Evolutionary conservation across 1,140 invertebrate genomes (phyloP), one percentile per base, ranked within the genome.

Genomic region (Diuraphis noxia): DNA sequence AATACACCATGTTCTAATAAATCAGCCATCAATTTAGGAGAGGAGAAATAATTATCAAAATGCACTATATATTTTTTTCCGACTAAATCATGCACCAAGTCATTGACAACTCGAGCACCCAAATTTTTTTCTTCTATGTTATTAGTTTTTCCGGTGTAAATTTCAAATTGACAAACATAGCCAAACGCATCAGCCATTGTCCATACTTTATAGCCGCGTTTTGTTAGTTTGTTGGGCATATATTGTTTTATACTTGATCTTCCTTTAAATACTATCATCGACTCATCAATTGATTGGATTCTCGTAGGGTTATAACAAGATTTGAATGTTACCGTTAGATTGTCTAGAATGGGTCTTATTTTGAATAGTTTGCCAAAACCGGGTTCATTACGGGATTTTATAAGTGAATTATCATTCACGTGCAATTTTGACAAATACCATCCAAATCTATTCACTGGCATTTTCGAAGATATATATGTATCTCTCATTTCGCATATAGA

Each of bases 401-500:
- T 84, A 25, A 92, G 23, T 85, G 34, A 63, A 92, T 93, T 93
- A 88, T 93, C 92, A 92, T 93, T 93, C 19, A 93, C 34, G 92
- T 93, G 93, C 23, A 93, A 72, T 92, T 93, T 90, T 46, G 92
- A 89, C 86, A 94, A 92, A 91, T 94, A 88, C 40, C 30, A 86
- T 21, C 41, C 41, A 34, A 86, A 86, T 86, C 36, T 86, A 85
- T 46, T 85, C 92, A 93, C 94, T 38, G 87, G 90, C 94, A 94
- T 94, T 49, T 93, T 63, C 89, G 91, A 92, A 92, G 93, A 92
- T 85, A 94, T 93, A 92, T 93, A 93, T 85, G 93, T 52, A 92
- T 94, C 93, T 91, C 93, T 82, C 63, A 94, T 93, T 92, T 93
- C 93, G 87, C 92, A 46, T 93, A 94, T 93, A 49, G 92, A 92